These are phyloP conservation scores for Solea senegalensis DNA, from an alignment of 2,113 vertebrate genomes.

Conservation along the genomic window DNA sequence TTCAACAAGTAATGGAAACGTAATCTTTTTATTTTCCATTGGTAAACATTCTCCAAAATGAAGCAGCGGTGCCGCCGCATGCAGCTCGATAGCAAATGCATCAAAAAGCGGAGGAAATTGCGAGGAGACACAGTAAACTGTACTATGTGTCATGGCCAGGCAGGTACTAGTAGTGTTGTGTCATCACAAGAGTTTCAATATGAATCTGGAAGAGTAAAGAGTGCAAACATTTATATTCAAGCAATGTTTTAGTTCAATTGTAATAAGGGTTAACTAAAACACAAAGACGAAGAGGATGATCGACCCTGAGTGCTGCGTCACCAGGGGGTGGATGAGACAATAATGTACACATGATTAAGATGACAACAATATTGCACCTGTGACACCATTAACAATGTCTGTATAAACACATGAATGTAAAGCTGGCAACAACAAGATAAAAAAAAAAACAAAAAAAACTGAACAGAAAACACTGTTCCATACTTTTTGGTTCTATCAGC, in stretches of 20 bases:
- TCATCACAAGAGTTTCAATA: slow-evolving; percentile 6
- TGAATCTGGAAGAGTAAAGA: slow-evolving; percentile 18
- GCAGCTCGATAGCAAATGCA: slow-evolving; percentile 17
- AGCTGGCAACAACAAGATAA: not conserved
- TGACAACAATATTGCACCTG: slow-evolving; percentile 45
- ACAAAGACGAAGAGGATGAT: not conserved
- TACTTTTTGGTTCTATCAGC: slow-evolving; percentile 50
- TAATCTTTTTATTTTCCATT: not conserved
- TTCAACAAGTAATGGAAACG: not conserved
- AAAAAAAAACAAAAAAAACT: not conserved
- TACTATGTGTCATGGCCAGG: not conserved
- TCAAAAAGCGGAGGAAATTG: slow-evolving; percentile 27
- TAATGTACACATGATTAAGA: slow-evolving; percentile 14
- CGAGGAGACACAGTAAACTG: slow-evolving; percentile 2
- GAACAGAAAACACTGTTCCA: not conserved
- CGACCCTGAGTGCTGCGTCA: not conserved
- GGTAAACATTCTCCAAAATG: slow-evolving; percentile 5
- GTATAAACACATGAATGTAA: slow-evolving; percentile 33
- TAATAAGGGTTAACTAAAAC: slow-evolving; percentile 14
- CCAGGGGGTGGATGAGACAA: not conserved
- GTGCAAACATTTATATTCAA: slow-evolving; percentile 46
- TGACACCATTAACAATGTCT: slow-evolving; percentile 19
- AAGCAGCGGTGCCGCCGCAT: slow-evolving; percentile 23
- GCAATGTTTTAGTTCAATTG: slow-evolving; percentile 24
- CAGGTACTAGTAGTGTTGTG: slow-evolving; percentile 4